Conservation (phyloP, 2,888 invertebrate genomes). For the Xestia rhomboidea region DNA sequence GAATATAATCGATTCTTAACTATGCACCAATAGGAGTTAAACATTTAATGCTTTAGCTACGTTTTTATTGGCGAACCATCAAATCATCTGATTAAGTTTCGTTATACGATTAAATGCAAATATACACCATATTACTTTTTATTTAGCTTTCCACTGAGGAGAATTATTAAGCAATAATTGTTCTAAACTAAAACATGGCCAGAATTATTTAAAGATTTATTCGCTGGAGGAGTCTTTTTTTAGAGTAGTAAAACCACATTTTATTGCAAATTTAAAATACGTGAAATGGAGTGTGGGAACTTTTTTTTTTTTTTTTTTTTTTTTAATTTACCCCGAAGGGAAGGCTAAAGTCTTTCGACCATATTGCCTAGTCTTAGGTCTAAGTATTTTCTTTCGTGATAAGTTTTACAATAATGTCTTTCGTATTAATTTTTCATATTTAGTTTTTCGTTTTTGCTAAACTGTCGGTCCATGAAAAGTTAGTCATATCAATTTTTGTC, state of each 20-base stretch:
- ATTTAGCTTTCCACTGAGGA: fast-evolving
- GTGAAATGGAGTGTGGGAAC: slow-evolving; percentile 18
- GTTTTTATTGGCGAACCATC: slow-evolving; percentile 72
- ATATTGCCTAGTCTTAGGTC: too few species aligned
- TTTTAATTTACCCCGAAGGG: too few species aligned
- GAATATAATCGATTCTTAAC: slow-evolving; percentile 64
- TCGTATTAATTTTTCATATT: too few species aligned
- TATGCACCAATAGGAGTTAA: slow-evolving; percentile 77
- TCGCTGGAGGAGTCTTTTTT: neutral
- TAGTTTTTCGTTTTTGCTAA: too few species aligned
- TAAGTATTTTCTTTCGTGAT: too few species aligned
- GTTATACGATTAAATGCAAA: slow-evolving; percentile 50
- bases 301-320: too few species aligned
- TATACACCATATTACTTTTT: neutral
- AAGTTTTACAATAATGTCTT: too few species aligned
- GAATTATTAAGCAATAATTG: fast-evolving
- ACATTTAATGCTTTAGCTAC: slow-evolving; percentile 80
- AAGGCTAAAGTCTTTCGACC: too few species aligned
- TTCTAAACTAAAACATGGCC: neutral
- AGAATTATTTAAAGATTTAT: too few species aligned
- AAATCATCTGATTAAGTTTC: slow-evolving; percentile 62
- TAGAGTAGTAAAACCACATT: neutral
- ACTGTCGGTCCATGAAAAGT: too few species aligned
- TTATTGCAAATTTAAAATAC: neutral
- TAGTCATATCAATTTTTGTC: too few species aligned